Conservation (phyloP, 2,797 vertebrate species). For the Dermochelys coriacea region DNA sequence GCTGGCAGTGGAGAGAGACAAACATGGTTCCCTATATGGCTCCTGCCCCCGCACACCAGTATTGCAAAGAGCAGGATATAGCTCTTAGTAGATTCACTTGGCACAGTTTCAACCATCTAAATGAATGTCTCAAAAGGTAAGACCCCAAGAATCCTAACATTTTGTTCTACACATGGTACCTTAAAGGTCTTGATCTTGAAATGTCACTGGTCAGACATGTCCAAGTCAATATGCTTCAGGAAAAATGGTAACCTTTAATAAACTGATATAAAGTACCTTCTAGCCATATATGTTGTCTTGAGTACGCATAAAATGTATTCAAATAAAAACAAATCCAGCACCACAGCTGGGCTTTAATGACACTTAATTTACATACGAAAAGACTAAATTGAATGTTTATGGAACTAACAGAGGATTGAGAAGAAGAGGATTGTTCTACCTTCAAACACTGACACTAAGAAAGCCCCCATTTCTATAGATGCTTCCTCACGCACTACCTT, state of each 20-base stretch:
- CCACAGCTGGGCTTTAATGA: conserved; percentile 17
- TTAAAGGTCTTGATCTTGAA: conserved; percentile 66
- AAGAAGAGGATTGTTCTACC: not conserved
- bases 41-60: not conserved
- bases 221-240: conserved; percentile 59
- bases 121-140: conserved; percentile 17
- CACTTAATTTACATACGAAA: conserved; percentile 43
- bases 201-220: conserved; percentile 63
- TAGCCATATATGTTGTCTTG: not conserved
- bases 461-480: not conserved
- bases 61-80: conserved; percentile 3
- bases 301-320: not conserved
- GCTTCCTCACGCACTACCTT: not conserved
- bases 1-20: not conserved
- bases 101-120: conserved; percentile 26
- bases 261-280: conserved; percentile 32
- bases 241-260: conserved; percentile 66
- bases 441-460: conserved; percentile 21
- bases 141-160: conserved; percentile 14
- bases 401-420: not conserved
- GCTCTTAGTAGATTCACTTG: not conserved
- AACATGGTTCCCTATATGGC: not conserved
- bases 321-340: conserved; percentile 42
- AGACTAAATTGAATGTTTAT: not conserved
- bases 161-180: conserved; percentile 22